A percentile compares a stretch with the other conserved stretches of the same genome.
phyloP scores from a whole-genome alignment of 2,888 invertebrate species.

The Caenorhabditis wallacei region DNA sequence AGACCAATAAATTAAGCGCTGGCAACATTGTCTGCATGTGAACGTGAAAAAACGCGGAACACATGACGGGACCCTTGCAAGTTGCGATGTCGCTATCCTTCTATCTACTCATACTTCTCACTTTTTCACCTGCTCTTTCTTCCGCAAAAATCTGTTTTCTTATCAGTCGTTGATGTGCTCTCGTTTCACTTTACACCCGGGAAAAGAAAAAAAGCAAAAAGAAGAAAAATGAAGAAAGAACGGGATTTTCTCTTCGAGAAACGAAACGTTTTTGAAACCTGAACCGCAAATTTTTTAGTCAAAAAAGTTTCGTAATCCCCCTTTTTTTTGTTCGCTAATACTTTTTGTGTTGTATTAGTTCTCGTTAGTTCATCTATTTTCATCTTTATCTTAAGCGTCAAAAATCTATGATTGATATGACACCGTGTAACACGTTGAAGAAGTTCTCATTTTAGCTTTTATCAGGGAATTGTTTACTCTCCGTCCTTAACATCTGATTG shows the following conservation, averaged over 20 bases:
- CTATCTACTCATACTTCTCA: slow-evolving; percentile 7
- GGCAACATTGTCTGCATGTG: slow-evolving; percentile 3
- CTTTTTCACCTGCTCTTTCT: slow-evolving; percentile 19
- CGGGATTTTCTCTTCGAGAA: slow-evolving; percentile 41
- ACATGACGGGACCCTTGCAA: slow-evolving; percentile 54
- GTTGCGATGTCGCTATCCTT: slow-evolving; percentile 38
- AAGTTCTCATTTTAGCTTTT: slow-evolving; percentile 44
- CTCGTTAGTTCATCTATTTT: slow-evolving; percentile 29
- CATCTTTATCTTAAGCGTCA: slow-evolving; percentile 32
- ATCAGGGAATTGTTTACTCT: slow-evolving; percentile 56
- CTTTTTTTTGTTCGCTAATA: slow-evolving; percentile 11
- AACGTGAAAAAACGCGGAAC: slow-evolving; percentile 60
- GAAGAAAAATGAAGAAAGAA: slow-evolving; percentile 37
- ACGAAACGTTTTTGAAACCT: slow-evolving; percentile 58
- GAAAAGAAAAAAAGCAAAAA: slow-evolving; percentile 2
- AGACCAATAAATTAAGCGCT: slow-evolving; percentile 5
- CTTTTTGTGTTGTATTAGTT: slow-evolving; percentile 17
- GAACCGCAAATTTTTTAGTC: slow-evolving; percentile 31
- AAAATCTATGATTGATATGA: slow-evolving; percentile 52
- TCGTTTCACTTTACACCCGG: slow-evolving; percentile 58
- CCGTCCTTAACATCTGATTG: slow-evolving; percentile 56
- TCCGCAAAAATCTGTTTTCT: slow-evolving; percentile 50
- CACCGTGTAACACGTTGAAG: slow-evolving; percentile 23
- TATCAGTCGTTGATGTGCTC: slow-evolving; percentile 56
- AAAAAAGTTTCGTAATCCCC: slow-evolving; percentile 5